These are phyloP conservation scores for Pheosia gnoma DNA, from an alignment of 2,888 invertebrate genomes.

Conservation along the genomic window DNA sequence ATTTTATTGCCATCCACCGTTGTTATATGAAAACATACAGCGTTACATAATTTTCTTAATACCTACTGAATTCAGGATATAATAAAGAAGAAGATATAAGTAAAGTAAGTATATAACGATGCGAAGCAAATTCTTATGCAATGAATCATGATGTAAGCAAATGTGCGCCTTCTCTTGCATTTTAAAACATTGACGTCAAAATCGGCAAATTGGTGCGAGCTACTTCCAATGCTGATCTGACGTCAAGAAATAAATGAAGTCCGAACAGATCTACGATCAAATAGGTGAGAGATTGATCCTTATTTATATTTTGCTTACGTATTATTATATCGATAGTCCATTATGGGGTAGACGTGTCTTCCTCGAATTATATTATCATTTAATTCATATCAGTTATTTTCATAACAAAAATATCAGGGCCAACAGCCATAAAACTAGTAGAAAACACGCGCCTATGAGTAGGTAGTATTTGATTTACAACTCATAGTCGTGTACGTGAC, in stretches of 20 bases:
- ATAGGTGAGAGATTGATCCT: constrained; percentile 5
- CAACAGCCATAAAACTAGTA: constrained; percentile 28
- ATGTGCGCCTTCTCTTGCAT: constrained; percentile 53
- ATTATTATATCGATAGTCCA: background rate
- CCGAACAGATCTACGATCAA: constrained; percentile 21
- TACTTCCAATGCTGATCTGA: constrained; percentile 42
- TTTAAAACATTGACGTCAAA: constrained; percentile 67
- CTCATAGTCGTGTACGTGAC: constrained; percentile 42
- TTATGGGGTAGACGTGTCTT: background rate
- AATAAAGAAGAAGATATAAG: background rate
- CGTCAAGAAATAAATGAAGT: constrained; percentile 43
- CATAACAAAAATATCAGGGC: constrained; percentile 18
- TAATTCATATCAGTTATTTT: background rate
- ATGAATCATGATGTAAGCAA: constrained; percentile 52
- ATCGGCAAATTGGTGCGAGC: constrained; percentile 47
- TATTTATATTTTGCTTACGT: constrained; percentile 4
- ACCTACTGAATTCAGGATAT: constrained; percentile 4
- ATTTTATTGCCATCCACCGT: constrained; percentile 53
- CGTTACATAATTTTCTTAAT: constrained; percentile 11
- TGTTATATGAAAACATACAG: constrained; percentile 43
- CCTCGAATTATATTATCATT: background rate
- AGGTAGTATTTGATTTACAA: constrained; percentile 30
- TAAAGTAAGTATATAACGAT: constrained; percentile 22
- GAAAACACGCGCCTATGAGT: constrained; percentile 14
- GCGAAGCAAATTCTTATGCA: constrained; percentile 46